These are phyloP conservation scores for Eurosta solidaginis DNA, from an alignment of 1,140 invertebrate genomes.

Conservation along the genomic window DNA sequence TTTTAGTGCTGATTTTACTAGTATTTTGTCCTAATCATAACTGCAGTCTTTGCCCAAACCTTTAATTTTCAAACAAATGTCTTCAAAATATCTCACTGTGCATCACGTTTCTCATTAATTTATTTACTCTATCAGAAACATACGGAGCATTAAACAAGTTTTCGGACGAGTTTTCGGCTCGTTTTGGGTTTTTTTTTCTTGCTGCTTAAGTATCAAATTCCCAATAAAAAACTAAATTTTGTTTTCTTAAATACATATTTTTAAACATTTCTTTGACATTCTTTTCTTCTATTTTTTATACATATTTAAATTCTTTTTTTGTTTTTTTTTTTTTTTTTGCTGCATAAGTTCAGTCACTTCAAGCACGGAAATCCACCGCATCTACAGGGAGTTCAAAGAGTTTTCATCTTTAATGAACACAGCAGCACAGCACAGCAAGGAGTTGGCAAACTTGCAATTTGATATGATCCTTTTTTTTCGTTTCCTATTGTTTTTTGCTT, in stretches of 20 bases:
- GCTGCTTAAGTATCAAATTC: neutral
- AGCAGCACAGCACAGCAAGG: slow-evolving; percentile 16
- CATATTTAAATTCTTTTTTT: neutral
- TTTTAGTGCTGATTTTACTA: too few relatives aligned
- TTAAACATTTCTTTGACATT: neutral
- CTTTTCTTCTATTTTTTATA: neutral
- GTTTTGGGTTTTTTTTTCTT: neutral
- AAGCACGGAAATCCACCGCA: slow-evolving; percentile 17
- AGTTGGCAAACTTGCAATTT: slow-evolving; percentile 25
- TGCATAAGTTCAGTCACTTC: slow-evolving; percentile 9
- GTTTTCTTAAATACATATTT: too few relatives aligned
- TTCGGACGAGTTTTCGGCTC: neutral
- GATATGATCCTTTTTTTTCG: neutral
- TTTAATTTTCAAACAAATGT: too few relatives aligned
- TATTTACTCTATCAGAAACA: slow-evolving; percentile 9
- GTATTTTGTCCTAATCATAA: too few relatives aligned
- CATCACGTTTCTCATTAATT: neutral
- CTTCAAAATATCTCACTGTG: too few relatives aligned
- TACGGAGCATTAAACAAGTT: neutral
- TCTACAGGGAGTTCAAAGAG: slow-evolving; percentile 1
- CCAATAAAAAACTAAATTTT: neutral
- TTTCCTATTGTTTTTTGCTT: neutral
- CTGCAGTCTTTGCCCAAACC: too few relatives aligned
- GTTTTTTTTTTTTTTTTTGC: neutral
- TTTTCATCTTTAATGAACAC: slow-evolving; percentile 27